Evolutionary conservation across 2,888 invertebrate genomes (phyloP), one percentile per base, ranked within the genome.

Genomic region (Hyles lineata): DNA sequence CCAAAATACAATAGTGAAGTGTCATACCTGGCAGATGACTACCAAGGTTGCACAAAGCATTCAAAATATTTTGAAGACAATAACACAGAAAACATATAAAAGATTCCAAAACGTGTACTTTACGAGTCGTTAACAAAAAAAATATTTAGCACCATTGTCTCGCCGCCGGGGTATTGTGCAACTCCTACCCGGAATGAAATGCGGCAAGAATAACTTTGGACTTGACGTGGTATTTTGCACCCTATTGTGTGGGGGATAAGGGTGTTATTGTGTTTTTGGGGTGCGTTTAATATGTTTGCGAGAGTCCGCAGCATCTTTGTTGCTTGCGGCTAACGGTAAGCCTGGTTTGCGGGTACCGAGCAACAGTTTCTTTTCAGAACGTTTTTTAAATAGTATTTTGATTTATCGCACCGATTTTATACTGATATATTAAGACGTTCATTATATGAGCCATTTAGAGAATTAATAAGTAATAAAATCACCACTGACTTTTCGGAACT

Each of bases 251-350:
- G 1, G 2, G 0, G 0, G 0, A 32, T 83, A 88, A 83, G 76
- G 75, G 50, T 17, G 21, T 67, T 15, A 17, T 67, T 23, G 6
- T 50, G 70, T 11, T 73, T 67, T 70, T 23, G 0, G 8, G n/a
- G 23, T 72, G 55, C 32, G 11, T 67, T 73, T 74, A 15, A 35
- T 58, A 63, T 58, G 70, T 74, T 79, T 70, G 79, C 67, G 29
- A 52, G 15, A 74, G 84, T 80, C 84, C 86, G 72, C 89, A 89
- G 90, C 88, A 88, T 91, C 90, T 89, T 90, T 90, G 89, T 88
- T 82, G 83, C 87, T 85, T 83, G 86, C 85, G 78, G 83, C 84
- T 92, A 92, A 92, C 92, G 91, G 92, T 91, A 88, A 78, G 82
- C 89, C 89, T 81, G 90, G 92, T 90, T 90, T 86, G 79, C 15